phyloP scores from a whole-genome alignment of 2,888 invertebrate species.

The Drosophila recens region DNA sequence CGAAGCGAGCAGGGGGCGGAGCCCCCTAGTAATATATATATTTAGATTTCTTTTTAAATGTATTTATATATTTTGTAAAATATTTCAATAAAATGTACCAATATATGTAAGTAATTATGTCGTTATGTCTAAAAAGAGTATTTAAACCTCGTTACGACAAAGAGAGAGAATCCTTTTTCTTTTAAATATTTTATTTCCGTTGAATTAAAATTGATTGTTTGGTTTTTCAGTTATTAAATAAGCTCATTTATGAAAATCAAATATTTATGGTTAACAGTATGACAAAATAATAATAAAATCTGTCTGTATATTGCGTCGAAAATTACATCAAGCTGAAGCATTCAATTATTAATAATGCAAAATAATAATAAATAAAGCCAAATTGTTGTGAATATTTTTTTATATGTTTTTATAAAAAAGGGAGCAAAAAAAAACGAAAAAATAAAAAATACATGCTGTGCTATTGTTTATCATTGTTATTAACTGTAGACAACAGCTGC shows the following conservation, averaged over 20 bases:
- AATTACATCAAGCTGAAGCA: conserved; percentile 41
- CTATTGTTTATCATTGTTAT: conserved; percentile 31
- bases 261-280: conserved; percentile 64
- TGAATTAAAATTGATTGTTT: conserved; percentile 13
- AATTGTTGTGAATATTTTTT: conserved; percentile 28
- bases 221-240: conserved; percentile 24
- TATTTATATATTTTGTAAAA: too few species aligned
- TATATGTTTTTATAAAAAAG: not conserved
- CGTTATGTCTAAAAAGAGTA: not conserved
- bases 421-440: not conserved
- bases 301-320: conserved; percentile 25
- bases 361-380: conserved; percentile 1
- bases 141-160: not conserved
- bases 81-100: too few species aligned
- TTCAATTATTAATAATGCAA: conserved; percentile 45
- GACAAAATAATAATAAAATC: conserved; percentile 39
- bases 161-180: not conserved
- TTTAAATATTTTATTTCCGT: conserved; percentile 4
- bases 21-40: too few species aligned
- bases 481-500: conserved; percentile 36
- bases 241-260: conserved; percentile 54
- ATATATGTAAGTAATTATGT: too few species aligned
- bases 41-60: too few species aligned
- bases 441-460: conserved; percentile 10
- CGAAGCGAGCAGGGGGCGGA: too few species aligned